Evolutionary conservation across 2,888 invertebrate species (phyloP), one percentile per base, ranked within the genome.

Genomic region (Blera fallax): DNA sequence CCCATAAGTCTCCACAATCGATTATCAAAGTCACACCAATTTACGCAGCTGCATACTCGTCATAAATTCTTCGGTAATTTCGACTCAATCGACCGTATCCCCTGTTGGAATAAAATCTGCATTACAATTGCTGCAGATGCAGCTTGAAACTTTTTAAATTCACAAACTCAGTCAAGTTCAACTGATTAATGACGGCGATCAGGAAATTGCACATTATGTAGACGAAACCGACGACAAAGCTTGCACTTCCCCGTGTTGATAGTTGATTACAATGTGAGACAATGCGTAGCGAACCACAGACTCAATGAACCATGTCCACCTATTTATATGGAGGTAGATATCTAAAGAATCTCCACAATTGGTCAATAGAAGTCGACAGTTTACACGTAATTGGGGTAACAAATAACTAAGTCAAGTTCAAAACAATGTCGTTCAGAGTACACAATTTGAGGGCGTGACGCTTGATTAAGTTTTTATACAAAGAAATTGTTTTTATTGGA

Each of bases 151-250:
- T 50, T 34, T 43, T 24, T 60, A 43, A 69, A 52, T 74, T 34
- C 11, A 58, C 18, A 62, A 76, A 79, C 58, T 70, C 80, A 84
- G 74, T 84, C 84, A 80, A 84, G 84, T 84, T 84, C 74, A 84
- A 84, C 69, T 70, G 83, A 84, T 84, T 79, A 74, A 83, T 73
- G 50, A 37, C 52, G 10, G 43, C 58, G 79, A 79, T 76, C 56
- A 74, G 79, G 65, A 80, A 84, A 84, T 52, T 74, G 69, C 79
- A 76, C 64, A 64, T 62, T 67, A n/a, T n/a, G n/a, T n/a, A 52
- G 58, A 48, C 29, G 43, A 37, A 16, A 32, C n/a, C 40, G 29
- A 27, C 10, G 16, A 43, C 58, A 64, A 64, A 27, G 54, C 78
- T 69, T 73, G 73, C 78, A 73, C 48, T 62, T 62, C 40, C 10